Base-by-base conservation (phyloP, 1,140 invertebrate genomes). In the Medauroidea extradentata region DNA sequence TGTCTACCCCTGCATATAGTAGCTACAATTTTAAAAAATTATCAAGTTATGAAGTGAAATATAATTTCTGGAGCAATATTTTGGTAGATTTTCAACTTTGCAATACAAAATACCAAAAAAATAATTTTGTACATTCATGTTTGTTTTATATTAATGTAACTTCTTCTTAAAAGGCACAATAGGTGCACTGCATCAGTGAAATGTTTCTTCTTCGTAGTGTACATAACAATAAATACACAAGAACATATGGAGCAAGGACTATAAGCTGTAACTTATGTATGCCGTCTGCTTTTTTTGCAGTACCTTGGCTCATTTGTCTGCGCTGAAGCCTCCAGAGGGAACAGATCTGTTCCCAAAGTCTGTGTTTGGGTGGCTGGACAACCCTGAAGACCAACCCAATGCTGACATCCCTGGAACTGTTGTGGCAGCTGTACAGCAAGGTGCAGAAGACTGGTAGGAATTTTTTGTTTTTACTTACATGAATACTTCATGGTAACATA, bases 361-460 rank as follows among this genome's bases (percentile, higher is more conserved):
- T 53, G 70, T 86, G 24, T 91, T 89, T 66, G 83, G 78, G 3
- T 84, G 82, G 86, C 60, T 91, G 73, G 80, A 70, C 49, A 34
- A 4, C 29, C 16, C 43, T 75, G 64, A 80, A 72, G 56, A 75
- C 60, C 73, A 73, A 4, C 71, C 69, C 0, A 81, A 79, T 63
- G 73, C 78, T 63, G 81, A 81, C 59, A 80, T 91, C 56, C 71
- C 77, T 27, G 76, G 78, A 58, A 83, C 81, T 18, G 73, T 91
- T 25, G 75, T 82, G 50, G 82, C 84, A 67, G 87, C 89, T 1
- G 82, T 89, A 9, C 78, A 78, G 41, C 84, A 86, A 65, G 86
- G 89, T 16, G 86, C 87, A 0, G 76, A 81, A 1, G 89, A 91
- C 71, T 90, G 89, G 81, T 81, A 67, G 60, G 13, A 16, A n/a